Conservation (phyloP, 2,888 invertebrate genomes). For the Yponomeuta plumbellus region DNA sequence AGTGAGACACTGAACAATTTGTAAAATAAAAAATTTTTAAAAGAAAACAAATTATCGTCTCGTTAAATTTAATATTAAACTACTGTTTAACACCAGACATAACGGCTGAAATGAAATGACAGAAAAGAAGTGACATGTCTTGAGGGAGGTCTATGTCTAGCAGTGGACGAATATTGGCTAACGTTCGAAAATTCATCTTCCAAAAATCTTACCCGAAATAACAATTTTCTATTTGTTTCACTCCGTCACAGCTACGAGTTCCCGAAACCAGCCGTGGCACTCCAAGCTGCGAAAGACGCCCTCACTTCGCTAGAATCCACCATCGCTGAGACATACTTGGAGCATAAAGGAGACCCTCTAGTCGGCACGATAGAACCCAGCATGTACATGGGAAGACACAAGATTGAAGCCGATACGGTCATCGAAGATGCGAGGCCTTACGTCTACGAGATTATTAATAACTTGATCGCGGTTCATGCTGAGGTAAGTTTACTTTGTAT, state of each 20-base stretch:
- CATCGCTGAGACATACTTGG: slow-evolving; percentile 88
- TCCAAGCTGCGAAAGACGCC: slow-evolving; percentile 81
- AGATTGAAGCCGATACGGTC: slow-evolving; percentile 86
- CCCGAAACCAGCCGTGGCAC: slow-evolving; percentile 82
- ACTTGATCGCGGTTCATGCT: slow-evolving; percentile 86
- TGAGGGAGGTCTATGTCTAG: too few species aligned
- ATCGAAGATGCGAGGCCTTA: slow-evolving; percentile 90
- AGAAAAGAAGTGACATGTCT: slow-evolving; percentile 14
- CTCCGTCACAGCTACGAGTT: slow-evolving; percentile 77
- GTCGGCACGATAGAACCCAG: slow-evolving; percentile 97
- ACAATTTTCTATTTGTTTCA: background rate
- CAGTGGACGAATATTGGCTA: too few species aligned
- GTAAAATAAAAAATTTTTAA: too few species aligned
- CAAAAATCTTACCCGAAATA: background rate
- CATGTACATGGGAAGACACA: slow-evolving; percentile 94
- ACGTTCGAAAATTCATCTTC: too few species aligned
- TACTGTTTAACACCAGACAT: too few species aligned
- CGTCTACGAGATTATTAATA: slow-evolving; percentile 90
- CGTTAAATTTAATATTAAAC: too few species aligned
- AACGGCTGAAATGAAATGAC: too few species aligned
- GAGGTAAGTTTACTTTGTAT: slow-evolving; percentile 67
- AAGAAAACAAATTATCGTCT: too few species aligned
- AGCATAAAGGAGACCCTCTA: slow-evolving; percentile 94
- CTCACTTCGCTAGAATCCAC: slow-evolving; percentile 77
- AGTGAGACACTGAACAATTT: too few species aligned